Evolutionary conservation across 2,113 vertebrate species (phyloP), one percentile per base, ranked within the genome.

Genomic region (Pedionomus torquatus): DNA sequence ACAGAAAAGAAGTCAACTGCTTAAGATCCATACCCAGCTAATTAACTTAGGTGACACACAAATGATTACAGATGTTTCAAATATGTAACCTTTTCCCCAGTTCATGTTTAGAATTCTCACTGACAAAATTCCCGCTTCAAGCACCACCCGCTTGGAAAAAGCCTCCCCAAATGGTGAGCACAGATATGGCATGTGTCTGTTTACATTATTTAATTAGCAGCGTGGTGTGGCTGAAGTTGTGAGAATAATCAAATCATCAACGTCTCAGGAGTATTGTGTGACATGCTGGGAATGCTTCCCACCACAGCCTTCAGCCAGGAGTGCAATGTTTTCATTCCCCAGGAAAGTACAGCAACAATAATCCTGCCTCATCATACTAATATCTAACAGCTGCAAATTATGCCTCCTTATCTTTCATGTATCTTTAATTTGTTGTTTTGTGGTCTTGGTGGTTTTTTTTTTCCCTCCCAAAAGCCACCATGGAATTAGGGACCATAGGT

Each of bases 61-160:
- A 98, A 96, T 89, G 90, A 96, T 97, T 96, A 89, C 96, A 97
- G 97, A 98, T 97, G 96, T 97, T 97, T 83, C 35, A 91, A 80
- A 93, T 95, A 95, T 57, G 68, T 92, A 95, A 96, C 91, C 77
- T 96, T 96, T 95, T 94, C 80, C 60, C 51, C 33, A 49, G 76
- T 83, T 92, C 76, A 72, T 64, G 57, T 86, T 87, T 92, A 70
- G 58, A 96, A 93, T 82, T 91, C 20, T 7, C 74, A 79, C 46
- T 87, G 49, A 81, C 37, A 90, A 87, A 96, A 87, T 14, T 86
- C 68, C 74, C n/a, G 16, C 55, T 91, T 81, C 51, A 37, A 83
- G 74, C 31, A 17, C 61, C 55, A 78, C 35, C 83, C 0, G 0
- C 74, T 86, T 86, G 64, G 74, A 74, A 93, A 91, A 85, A 30